Evolutionary conservation across 1,140 invertebrate genomes (phyloP), one percentile per base, ranked within the genome.

Genomic region (Stratiolaelaps scimitus): DNA sequence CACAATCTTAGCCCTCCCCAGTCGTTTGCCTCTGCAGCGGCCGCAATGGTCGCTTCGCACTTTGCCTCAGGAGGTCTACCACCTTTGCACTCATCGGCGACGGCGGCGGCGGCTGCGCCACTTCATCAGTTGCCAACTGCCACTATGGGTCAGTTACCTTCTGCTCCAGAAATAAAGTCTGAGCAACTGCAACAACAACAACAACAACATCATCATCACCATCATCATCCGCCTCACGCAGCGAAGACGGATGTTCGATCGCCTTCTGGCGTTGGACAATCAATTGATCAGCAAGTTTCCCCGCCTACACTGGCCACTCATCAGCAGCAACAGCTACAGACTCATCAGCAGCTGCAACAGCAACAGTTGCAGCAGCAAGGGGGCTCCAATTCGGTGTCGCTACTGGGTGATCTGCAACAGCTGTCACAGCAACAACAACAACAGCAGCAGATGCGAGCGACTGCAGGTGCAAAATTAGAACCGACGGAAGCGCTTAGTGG

Each of bases 141-240:
- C 34, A 40, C 10, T 40, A 6, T 10, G 34, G 10, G 10, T 10
- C 34, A 40, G 34, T 10, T 40, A 40, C 34, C 34, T 40, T 6
- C 10, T 6, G 10, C 34, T 10, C 34, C 34, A 40, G 10, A 4
- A 4, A 40, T 40, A 4, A 70, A 65, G 17, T 64, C 65, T 34
- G 65, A 68, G 26, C 67, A 68, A 13, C 48, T 67, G 15, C 68
- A 67, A 28, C 66, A 70, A 48, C 67, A 70, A 19, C 66, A 71
- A 28, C 34, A 60, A 15, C 70, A 72, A 28, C 67, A 64, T 34
- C 68, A 67, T 60, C 69, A 68, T 48, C 47, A 4, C 47, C 28
- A 15, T 4, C 47, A 15, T 28, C 47, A 19, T 48, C 47, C 20
- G 20, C 20, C 28, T 15, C 47, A 4, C 20, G 28, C 15, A 15